Evolutionary conservation across 2,888 invertebrate genomes (phyloP).

Genomic region (Hydropsyche betteni): DNA sequence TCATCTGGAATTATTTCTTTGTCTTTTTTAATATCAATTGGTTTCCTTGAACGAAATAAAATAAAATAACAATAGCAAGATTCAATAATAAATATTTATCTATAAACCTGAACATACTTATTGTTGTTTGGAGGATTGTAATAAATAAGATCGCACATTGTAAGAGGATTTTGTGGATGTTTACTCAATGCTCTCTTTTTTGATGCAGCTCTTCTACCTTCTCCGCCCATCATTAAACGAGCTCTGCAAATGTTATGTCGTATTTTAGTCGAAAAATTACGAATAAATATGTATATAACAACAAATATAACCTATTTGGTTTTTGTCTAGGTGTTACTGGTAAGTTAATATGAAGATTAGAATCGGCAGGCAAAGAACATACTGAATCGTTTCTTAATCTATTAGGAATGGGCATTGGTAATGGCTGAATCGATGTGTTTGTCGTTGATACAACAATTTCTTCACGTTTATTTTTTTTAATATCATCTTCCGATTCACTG

Average conservation of each 20-base stretch:
- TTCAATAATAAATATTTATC: constrained; percentile 22
- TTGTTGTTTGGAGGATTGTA: constrained; percentile 86
- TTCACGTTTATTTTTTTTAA: constrained; percentile 55
- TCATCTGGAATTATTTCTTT: constrained; percentile 49
- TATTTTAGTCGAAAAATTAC: neutral
- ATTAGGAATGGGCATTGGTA: constrained; percentile 35
- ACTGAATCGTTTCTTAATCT: constrained; percentile 64
- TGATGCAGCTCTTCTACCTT: constrained; percentile 66
- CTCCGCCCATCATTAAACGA: constrained; percentile 55
- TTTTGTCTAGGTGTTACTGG: constrained; percentile 33
- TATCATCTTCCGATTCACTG: constrained; percentile 76
- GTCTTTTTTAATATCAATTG: constrained; percentile 46
- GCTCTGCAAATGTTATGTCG: neutral
- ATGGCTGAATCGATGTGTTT: constrained; percentile 54
- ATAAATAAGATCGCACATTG: constrained; percentile 92
- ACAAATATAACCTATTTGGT: constrained; percentile 23
- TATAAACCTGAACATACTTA: constrained; percentile 62
- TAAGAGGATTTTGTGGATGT: constrained; percentile 74
- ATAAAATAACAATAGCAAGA: neutral
- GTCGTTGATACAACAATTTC: constrained; percentile 52
- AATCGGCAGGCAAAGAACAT: constrained; percentile 60
- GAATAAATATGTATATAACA: constrained; percentile 6
- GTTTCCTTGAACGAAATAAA: constrained; percentile 1
- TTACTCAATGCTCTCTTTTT: constrained; percentile 63
- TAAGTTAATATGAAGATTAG: constrained; percentile 45